Evolutionary conservation across 2,113 vertebrate species (phyloP).

Genomic region (Nematolebias whitei): DNA sequence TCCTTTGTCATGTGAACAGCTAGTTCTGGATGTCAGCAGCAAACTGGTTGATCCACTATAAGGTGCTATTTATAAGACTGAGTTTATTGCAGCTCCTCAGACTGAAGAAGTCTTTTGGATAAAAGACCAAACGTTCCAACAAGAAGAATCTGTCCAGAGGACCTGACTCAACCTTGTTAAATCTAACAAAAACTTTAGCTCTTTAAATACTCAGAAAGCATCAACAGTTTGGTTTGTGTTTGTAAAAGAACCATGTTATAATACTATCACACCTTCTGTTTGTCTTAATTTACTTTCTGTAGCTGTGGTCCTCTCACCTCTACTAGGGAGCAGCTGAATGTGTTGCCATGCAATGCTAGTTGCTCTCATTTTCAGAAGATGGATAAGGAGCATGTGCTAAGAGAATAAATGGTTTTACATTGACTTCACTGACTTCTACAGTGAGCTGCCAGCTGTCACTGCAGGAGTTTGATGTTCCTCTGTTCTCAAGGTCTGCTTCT

Average conservation of each 20-base stretch:
- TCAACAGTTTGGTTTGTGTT: too few species aligned
- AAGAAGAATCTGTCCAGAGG: too few species aligned
- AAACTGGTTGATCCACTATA: too few species aligned
- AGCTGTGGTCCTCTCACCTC: slow-evolving; percentile 47
- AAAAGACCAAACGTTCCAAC: too few species aligned
- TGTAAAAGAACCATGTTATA: slow-evolving; percentile 52
- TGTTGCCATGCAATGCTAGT: slow-evolving; percentile 24
- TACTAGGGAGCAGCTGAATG: slow-evolving; percentile 24
- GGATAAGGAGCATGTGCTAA: slow-evolving; percentile 33
- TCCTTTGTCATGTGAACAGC: too few species aligned
- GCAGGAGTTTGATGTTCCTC: slow-evolving; percentile 52
- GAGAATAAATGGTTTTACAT: slow-evolving; percentile 17
- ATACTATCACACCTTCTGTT: slow-evolving; percentile 61
- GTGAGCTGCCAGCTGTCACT: slow-evolving; percentile 58
- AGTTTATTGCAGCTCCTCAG: too few species aligned
- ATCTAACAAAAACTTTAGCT: too few species aligned
- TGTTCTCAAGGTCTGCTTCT: slow-evolving; percentile 67
- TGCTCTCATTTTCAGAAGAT: slow-evolving; percentile 50
- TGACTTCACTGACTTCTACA: slow-evolving; percentile 22
- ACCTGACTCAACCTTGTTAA: too few species aligned
- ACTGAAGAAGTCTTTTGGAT: too few species aligned
- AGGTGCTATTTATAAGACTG: too few species aligned
- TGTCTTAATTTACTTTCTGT: slow-evolving; percentile 50
- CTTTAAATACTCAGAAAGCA: too few species aligned
- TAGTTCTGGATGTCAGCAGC: too few species aligned